phyloP scores from a whole-genome alignment of 2,113 vertebrate species.

The Cinclus cinclus region DNA sequence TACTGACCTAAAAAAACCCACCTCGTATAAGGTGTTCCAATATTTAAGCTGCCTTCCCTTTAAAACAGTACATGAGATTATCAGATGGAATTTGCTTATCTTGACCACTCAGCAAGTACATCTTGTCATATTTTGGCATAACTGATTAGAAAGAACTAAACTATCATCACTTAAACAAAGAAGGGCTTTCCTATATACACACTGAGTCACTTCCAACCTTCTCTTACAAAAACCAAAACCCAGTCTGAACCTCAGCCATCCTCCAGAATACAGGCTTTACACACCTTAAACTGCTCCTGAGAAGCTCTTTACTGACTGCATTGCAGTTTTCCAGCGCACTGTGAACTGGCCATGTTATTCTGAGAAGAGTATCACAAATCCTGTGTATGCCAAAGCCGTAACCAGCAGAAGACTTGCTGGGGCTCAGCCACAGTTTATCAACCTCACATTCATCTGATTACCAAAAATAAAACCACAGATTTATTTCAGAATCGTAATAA shows the following conservation, averaged over 20 bases:
- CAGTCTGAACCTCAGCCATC: background rate
- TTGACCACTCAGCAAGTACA: background rate
- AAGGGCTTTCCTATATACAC: background rate
- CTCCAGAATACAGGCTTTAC: background rate
- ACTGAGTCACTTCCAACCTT: background rate
- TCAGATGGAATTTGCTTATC: background rate
- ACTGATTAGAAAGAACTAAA: background rate
- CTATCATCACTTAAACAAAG: background rate
- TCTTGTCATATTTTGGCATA: background rate
- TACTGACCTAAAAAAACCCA: background rate
- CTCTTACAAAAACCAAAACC: background rate
- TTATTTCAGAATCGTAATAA: background rate
- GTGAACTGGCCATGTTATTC: background rate
- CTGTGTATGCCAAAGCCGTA: background rate
- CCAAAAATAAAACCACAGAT: background rate
- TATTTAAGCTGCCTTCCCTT: background rate
- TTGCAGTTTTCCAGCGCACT: background rate
- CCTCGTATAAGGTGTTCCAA: background rate
- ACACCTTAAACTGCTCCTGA: background rate
- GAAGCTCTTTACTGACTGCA: background rate
- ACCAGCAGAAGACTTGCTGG: background rate
- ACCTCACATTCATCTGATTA: background rate
- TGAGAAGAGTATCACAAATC: background rate
- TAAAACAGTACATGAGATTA: background rate
- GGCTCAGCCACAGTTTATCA: background rate